Conservation (phyloP, 2,113 vertebrate genomes). For the Sebastes schlegelii region DNA sequence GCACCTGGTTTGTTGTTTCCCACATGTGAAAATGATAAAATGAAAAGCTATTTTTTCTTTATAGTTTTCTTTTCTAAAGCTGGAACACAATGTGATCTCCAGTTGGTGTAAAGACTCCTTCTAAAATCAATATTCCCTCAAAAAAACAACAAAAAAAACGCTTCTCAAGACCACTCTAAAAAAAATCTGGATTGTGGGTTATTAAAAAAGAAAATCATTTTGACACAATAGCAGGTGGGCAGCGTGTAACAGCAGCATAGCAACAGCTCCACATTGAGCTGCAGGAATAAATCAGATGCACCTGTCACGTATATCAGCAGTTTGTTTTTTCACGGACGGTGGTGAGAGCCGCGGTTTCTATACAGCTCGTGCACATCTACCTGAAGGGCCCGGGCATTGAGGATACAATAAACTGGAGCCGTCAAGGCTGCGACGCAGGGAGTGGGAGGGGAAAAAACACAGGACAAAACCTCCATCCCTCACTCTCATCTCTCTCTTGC, state of each 20-base stretch:
- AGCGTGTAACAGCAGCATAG: constrained; percentile 3
- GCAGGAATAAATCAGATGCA: constrained; percentile 35
- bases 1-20: background rate
- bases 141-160: background rate
- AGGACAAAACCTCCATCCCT: constrained; percentile 66
- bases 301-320: constrained; percentile 46
- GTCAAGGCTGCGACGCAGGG: constrained; percentile 55
- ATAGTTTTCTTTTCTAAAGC: background rate
- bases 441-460: constrained; percentile 27
- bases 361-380: constrained; percentile 47
- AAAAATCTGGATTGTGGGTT: background rate
- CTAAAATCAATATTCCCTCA: constrained; percentile 41
- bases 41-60: background rate
- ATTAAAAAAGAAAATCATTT: constrained; percentile 14
- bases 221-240: constrained; percentile 25
- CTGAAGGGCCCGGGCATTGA: constrained; percentile 56
- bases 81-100: background rate
- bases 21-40: background rate
- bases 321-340: constrained; percentile 42
- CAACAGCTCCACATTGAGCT: background rate
- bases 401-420: constrained; percentile 57
- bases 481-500: constrained; percentile 47
- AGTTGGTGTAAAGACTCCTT: constrained; percentile 3
- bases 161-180: background rate
- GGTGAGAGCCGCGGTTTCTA: constrained; percentile 31